A percentile compares a stretch with the other conserved stretches of the same genome.
phyloP scores from a whole-genome alignment of 2,113 vertebrate genomes.

The Phyllopteryx taeniolatus region DNA sequence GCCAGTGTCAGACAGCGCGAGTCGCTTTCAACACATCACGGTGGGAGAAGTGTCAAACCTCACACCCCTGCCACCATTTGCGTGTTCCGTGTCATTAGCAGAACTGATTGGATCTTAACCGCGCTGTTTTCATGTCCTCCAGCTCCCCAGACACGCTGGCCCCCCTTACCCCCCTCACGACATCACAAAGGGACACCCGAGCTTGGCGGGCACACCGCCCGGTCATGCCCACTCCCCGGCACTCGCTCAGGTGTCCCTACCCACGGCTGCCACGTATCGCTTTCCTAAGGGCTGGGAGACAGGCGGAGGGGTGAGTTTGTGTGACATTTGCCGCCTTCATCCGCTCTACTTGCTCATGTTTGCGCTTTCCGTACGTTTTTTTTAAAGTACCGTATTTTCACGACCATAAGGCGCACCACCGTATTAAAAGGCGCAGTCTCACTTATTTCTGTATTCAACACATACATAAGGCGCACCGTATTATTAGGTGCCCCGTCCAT shows the following conservation, averaged over 20 bases:
- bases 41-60: neutral
- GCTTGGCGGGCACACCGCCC: constrained; percentile 87
- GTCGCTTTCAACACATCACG: neutral
- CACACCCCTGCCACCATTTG: neutral
- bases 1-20: neutral
- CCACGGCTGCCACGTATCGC: constrained; percentile 69
- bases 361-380: neutral
- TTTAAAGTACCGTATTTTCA: too few relatives aligned
- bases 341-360: neutral
- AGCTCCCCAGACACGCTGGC: constrained; percentile 90
- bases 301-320: constrained; percentile 71
- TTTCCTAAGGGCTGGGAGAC: constrained; percentile 76
- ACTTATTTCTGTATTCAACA: too few relatives aligned
- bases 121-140: constrained; percentile 20
- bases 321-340: constrained; percentile 7
- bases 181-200: constrained; percentile 93
- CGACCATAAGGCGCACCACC: too few relatives aligned
- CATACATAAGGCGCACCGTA: too few relatives aligned
- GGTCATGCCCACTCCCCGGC: constrained; percentile 90
- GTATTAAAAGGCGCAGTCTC: too few relatives aligned
- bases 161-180: constrained; percentile 89
- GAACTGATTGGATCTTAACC: constrained; percentile 16
- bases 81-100: constrained; percentile 7
- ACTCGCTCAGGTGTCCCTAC: constrained; percentile 89
- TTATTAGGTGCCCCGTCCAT: too few relatives aligned